Base-by-base conservation (phyloP, 1,140 invertebrate species). In the Semibalanus balanoides region DNA sequence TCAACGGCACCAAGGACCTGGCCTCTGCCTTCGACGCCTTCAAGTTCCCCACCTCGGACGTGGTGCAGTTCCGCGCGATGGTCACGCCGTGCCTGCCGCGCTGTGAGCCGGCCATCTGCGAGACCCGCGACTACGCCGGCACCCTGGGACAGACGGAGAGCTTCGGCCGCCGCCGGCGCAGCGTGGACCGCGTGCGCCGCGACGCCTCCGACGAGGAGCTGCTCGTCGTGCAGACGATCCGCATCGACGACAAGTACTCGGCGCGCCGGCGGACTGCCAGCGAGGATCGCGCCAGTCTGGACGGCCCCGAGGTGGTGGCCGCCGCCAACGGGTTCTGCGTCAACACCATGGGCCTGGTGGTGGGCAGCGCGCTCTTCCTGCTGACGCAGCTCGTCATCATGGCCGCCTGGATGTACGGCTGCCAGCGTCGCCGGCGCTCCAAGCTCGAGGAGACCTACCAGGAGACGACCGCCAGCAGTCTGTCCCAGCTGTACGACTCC, bases 231-330 rank as follows among this genome's bases (percentile, higher is more conserved):
- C 92, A 95, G 82, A 92, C 92, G 31, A 95, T 96, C 81, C 92
- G 94, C 83, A 96, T 96, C 81, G 93, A 91, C 29, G 94, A 96
- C 84, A 94, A 94, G 81, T 96, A 64, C 83, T 91, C 91, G 22
- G 77, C 80, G 78, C 75, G 78, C 17, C 75, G 80, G 75, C n/a
- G 31, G 29, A 22, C 14, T 1, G 51, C 51, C 7, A 1, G 7
- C 14, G 51, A 14, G 14, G 51, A 25, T 1, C 11, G 14, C 1
- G 7, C 51, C 11, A 14, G 51, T 25, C 51, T 64, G 51, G 51
- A 64, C 51, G 51, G 51, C 22, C 51, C 51, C 7, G 11, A 25
- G 14, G 51, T 64, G 14, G 51, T 14, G 51, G 22, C 51, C 11
- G 22, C 51, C 14, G 51, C 51, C 51, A 19, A 64, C 51, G 51